Percentiles rank a stretch among this genome's conserved stretches.
Conservation (phyloP, 1,140 invertebrate genomes). For the Diachasma alloeum region DNA sequence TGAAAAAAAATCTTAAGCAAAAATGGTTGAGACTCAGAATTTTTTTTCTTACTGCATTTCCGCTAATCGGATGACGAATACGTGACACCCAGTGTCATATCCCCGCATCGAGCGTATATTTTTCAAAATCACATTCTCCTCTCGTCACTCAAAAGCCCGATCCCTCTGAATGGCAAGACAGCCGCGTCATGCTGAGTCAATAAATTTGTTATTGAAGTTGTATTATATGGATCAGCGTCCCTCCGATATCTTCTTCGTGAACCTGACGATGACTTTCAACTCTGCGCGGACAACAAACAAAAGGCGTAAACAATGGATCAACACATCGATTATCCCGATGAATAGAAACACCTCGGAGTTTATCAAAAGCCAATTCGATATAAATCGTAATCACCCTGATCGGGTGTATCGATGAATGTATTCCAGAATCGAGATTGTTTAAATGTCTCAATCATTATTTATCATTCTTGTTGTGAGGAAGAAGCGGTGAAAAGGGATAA, state of each 20-base stretch:
- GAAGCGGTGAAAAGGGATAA: background rate
- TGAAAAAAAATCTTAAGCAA: too few relatives aligned
- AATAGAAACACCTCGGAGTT: background rate
- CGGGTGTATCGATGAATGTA: background rate
- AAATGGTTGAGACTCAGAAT: too few relatives aligned
- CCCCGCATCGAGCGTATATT: too few relatives aligned
- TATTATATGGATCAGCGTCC: background rate
- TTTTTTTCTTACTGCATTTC: too few relatives aligned
- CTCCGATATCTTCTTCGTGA: background rate
- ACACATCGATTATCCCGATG: background rate
- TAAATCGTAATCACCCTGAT: background rate
- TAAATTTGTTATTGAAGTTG: background rate
- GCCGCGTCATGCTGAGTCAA: background rate
- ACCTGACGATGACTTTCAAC: background rate
- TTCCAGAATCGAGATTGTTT: background rate
- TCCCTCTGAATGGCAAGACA: background rate
- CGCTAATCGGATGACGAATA: too few relatives aligned
- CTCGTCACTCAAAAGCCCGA: too few relatives aligned
- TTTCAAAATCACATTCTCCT: too few relatives aligned
- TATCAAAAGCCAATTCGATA: background rate
- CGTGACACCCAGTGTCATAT: too few relatives aligned
- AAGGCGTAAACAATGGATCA: background rate
- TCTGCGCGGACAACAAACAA: background rate
- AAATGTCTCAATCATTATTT: slow-evolving; percentile 9
- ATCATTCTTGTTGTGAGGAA: background rate